Base-by-base conservation (phyloP, 2,888 invertebrate genomes). In the Epinotia bilunana region DNA sequence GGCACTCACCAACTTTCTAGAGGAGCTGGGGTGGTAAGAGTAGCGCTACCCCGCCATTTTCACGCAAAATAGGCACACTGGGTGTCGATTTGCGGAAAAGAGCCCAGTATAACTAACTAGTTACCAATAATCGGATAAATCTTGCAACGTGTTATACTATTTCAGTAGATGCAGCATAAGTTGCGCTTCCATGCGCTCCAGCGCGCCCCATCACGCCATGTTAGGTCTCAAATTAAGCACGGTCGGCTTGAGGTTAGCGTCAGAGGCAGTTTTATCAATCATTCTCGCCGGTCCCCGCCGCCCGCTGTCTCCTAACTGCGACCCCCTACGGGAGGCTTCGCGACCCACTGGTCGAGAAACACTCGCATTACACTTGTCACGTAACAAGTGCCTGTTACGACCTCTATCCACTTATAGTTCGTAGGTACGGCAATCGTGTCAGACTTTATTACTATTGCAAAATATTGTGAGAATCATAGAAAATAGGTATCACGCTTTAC, bases 321-420 rank as follows among this genome's bases (percentile, higher is more conserved):
- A 33, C 33, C 33, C 28, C 33, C 33, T 33, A 33, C 33, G 7
- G 1, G 33, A 33, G 33, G 33, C 33, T 33, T 33, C 33, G 33
- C 33, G 7, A 33, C 33, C 33, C 33, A 33, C 33, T 6, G 33
- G 33, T 33, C 33, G 33, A 33, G 33, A 33, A 33, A 33, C 33
- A 33, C 33, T 33, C 6, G 6, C 0, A 6, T 33, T 6, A 6
- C 33, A 33, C 65, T 65, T 55, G 53, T 63, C 53, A 65, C n/a
- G 53, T 53, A 53, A 65, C 53, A 7, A 64, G 46, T 65, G 53
- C 23, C 65, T 65, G 53, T 23, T 23, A 65, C 28, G 65, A 65
- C 65, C 53, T 65, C 65, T 65, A 65, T 20, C 28, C 6, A 6
- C n/a, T n/a, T n/a, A 28, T 65, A 20, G 20, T 65, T 65, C 28